These are phyloP conservation scores for Hemiscyllium ocellatum DNA, from an alignment of 2,113 vertebrate species.

Conservation along the genomic window DNA sequence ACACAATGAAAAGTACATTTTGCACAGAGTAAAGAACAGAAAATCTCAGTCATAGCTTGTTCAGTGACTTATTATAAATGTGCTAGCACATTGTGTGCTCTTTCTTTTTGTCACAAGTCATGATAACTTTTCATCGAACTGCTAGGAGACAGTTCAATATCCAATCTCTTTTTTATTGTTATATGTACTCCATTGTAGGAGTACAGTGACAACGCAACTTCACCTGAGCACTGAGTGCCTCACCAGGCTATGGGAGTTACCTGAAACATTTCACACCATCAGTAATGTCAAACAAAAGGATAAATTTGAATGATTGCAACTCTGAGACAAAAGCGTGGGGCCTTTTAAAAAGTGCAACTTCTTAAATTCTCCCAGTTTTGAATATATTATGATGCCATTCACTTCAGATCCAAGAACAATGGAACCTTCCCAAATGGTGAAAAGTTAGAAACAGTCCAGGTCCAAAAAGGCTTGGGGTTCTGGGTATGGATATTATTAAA, in stretches of 20 bases:
- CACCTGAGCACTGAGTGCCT: not conserved
- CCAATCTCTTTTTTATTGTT: too few relatives aligned
- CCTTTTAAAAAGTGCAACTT: not conserved
- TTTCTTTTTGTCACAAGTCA: slow-evolving; percentile 26
- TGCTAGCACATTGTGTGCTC: slow-evolving; percentile 18
- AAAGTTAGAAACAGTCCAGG: too few relatives aligned
- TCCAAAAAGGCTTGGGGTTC: too few relatives aligned
- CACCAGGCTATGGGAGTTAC: not conserved
- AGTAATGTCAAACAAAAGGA: not conserved
- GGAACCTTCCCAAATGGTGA: too few relatives aligned
- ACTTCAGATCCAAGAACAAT: too few relatives aligned
- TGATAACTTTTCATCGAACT: not conserved
- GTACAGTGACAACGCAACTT: too few relatives aligned
- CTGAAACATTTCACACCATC: not conserved
- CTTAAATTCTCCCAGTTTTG: not conserved
- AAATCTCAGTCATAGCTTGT: not conserved
- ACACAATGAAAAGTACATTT: slow-evolving; percentile 10
- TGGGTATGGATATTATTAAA: too few relatives aligned
- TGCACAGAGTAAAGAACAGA: not conserved
- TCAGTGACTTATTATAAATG: slow-evolving; percentile 25
- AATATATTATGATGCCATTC: not conserved
- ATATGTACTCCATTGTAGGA: too few relatives aligned
- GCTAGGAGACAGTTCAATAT: not conserved
- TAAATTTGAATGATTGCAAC: not conserved
- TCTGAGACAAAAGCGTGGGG: not conserved